These are phyloP conservation scores for Caenorhabditis sulstoni DNA, from an alignment of 2,888 invertebrate species.

Conservation along the genomic window DNA sequence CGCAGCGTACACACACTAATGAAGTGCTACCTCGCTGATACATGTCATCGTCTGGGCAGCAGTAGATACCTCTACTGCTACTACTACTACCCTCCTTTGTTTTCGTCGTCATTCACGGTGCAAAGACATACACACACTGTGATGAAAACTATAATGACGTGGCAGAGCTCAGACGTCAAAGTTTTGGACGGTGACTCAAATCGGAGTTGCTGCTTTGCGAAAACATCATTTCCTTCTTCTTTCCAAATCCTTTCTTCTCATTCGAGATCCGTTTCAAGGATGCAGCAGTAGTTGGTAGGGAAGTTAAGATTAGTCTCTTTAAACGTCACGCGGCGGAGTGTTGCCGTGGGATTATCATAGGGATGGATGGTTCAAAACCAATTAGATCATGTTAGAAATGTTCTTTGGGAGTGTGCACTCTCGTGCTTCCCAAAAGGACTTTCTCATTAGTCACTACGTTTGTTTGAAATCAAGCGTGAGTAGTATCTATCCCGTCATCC, in stretches of 20 bases:
- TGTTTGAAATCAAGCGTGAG: neutral
- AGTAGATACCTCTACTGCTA: no score
- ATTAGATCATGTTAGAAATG: slow-evolving; percentile 1
- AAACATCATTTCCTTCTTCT: slow-evolving; percentile 15
- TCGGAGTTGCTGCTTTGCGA: neutral
- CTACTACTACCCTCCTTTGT: no score
- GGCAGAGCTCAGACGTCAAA: slow-evolving; percentile 1
- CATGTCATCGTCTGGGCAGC: no score
- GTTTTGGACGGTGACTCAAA: slow-evolving; percentile 1
- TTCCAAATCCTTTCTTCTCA: neutral
- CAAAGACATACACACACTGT: no score
- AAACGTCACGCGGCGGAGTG: slow-evolving; percentile 29
- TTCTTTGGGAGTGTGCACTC: slow-evolving; percentile 10
- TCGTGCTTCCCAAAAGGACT: neutral
- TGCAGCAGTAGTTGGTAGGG: neutral
- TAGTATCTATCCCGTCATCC: neutral
- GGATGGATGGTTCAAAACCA: slow-evolving; percentile 10
- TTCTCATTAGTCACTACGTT: neutral
- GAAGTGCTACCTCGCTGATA: no score
- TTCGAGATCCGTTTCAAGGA: neutral
- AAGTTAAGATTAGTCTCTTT: slow-evolving; percentile 21
- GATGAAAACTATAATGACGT: no score
- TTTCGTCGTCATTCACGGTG: no score
- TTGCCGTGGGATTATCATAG: slow-evolving; percentile 7
- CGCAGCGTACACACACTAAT: no score